Conservation (phyloP, 2,888 invertebrate genomes). For the Drosophila demipolita region DNA sequence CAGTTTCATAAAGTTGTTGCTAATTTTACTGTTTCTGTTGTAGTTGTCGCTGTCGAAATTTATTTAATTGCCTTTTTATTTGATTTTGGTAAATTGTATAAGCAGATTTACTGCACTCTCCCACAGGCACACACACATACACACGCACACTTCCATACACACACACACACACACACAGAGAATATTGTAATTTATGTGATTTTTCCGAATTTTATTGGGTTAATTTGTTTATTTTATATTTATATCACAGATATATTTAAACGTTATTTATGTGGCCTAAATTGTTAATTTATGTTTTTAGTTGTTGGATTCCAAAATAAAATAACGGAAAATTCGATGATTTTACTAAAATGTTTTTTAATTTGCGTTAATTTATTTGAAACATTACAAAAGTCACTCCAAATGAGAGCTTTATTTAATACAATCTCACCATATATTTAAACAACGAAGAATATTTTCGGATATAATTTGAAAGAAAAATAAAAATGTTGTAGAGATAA, state of each 20-base stretch:
- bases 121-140: slow-evolving; percentile 5
- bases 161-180: slow-evolving; percentile 1
- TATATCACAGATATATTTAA: slow-evolving; percentile 52
- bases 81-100: slow-evolving; percentile 46
- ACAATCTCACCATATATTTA: not conserved
- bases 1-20: slow-evolving; percentile 33
- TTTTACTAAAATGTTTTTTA: slow-evolving; percentile 30
- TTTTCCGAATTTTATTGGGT: slow-evolving; percentile 69
- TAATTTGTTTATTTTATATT: slow-evolving; percentile 72
- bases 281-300: slow-evolving; percentile 61
- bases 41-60: slow-evolving; percentile 51
- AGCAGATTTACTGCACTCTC: slow-evolving; percentile 52
- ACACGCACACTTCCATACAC: not conserved
- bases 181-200: slow-evolving; percentile 61
- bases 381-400: slow-evolving; percentile 34
- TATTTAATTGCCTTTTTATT: slow-evolving; percentile 75
- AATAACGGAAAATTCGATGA: slow-evolving; percentile 33
- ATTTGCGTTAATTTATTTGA: slow-evolving; percentile 19
- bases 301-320: slow-evolving; percentile 10
- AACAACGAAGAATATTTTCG: slow-evolving; percentile 1
- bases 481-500: not conserved
- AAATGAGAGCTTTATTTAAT: slow-evolving; percentile 44
- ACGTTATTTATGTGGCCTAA: slow-evolving; percentile 62
- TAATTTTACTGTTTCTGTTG: slow-evolving; percentile 18
- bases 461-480: not conserved